Base-by-base conservation (phyloP, 2,888 invertebrate species). In the Caenorhabditis japonica region DNA sequence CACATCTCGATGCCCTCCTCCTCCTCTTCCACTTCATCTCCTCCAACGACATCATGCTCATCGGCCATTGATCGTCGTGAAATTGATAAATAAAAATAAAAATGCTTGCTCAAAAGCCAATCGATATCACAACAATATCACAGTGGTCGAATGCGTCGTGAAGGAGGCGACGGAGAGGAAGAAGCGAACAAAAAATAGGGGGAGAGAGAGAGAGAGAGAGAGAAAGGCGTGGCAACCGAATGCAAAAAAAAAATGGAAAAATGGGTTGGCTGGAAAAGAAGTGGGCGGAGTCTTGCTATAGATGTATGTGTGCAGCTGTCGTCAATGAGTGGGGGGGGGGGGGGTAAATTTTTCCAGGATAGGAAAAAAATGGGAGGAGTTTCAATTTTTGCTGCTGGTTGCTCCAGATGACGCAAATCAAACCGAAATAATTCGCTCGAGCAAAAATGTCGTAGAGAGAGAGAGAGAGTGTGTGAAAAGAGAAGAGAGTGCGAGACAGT, bases 1-100 rank as follows among this genome's bases (percentile, higher is more conserved):
- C 59, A 36, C 68, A 58, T 58, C 34, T 59, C 58, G 41, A 68
- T 68, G 43, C 58, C 66, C 59, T 68, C 64, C 47, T 13, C 4
- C 21, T 41, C 52, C 17, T 25, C 34, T 43, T 44, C 44, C 27
- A n/a, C 27, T 38, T 39, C 12, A 38, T 46, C 30, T 7, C n/a
- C n/a, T n/a, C n/a, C n/a, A n/a, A n/a, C n/a, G n/a, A n/a, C n/a
- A n/a, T n/a, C n/a, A n/a, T n/a, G n/a, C n/a, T n/a, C n/a, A n/a
- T n/a, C n/a, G n/a, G n/a, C n/a, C n/a, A n/a, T n/a, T n/a, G n/a
- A n/a, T n/a, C n/a, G n/a, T n/a, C n/a, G n/a, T n/a, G n/a, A n/a
- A n/a, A n/a, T n/a, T n/a, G n/a, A n/a, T n/a, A n/a, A n/a, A n/a
- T n/a, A n/a, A n/a, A n/a, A n/a, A n/a, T n/a, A n/a, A n/a, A n/a